Percentiles rank a stretch among this genome's conserved stretches.
phyloP scores from a whole-genome alignment of 2,113 vertebrate species.

The Alectura lathami region DNA sequence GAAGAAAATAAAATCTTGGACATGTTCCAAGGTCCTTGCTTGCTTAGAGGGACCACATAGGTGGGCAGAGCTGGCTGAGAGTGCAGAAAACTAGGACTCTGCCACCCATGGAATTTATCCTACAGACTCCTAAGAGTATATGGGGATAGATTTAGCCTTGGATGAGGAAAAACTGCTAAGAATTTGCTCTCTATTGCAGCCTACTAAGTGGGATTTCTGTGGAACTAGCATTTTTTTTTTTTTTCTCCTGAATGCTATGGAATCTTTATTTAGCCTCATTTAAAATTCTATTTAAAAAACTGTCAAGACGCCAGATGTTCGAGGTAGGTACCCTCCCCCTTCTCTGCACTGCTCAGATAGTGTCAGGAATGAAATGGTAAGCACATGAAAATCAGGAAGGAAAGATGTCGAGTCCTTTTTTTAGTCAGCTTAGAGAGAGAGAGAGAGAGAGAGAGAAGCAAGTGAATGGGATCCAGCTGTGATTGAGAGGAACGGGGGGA shows the following conservation, averaged over 20 bases:
- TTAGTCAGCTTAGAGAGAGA: constrained; percentile 2
- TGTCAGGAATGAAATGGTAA: constrained; percentile 34
- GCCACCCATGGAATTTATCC: neutral
- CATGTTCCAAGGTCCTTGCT: neutral
- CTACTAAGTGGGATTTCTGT: constrained; percentile 23
- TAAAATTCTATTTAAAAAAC: constrained; percentile 41
- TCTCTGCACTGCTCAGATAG: neutral
- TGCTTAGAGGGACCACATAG: neutral
- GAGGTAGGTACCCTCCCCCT: constrained; percentile 41
- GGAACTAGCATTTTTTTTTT: constrained; percentile 1
- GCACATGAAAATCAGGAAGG: constrained; percentile 45
- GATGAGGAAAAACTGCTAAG: neutral
- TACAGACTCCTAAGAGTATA: neutral
- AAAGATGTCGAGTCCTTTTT: constrained; percentile 50
- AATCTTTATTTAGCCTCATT: constrained; percentile 58
- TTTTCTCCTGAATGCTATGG: neutral
- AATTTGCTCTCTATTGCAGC: neutral
- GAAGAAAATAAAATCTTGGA: neutral
- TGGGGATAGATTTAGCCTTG: neutral
- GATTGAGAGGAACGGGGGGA: constrained; percentile 1
- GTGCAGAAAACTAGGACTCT: neutral
- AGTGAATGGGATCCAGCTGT: constrained; percentile 60
- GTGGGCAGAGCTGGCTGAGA: neutral
- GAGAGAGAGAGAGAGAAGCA: neutral
- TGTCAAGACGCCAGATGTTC: constrained; percentile 62